phyloP scores from a whole-genome alignment of 1,140 invertebrate species.

The Drosophila kanapiae region DNA sequence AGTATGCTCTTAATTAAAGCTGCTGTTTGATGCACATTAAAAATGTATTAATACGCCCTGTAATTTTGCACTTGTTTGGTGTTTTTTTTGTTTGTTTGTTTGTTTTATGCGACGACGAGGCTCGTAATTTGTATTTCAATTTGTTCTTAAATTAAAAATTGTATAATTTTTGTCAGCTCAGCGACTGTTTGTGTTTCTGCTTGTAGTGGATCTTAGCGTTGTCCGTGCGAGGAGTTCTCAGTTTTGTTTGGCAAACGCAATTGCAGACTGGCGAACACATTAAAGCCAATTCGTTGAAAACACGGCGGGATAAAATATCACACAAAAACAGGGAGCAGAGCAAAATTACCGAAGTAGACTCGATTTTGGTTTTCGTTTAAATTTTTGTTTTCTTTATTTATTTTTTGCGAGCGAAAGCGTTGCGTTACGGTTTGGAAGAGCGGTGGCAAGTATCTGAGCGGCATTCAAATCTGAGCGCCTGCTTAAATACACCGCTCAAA shows the following conservation, averaged over 20 bases:
- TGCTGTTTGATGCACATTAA: slow-evolving; percentile 12
- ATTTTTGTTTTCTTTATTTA: slow-evolving; percentile 2
- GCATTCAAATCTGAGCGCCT: slow-evolving; percentile 46
- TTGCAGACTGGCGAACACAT: slow-evolving; percentile 57
- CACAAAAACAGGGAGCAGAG: not conserved
- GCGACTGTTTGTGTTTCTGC: slow-evolving; percentile 61
- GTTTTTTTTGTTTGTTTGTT: slow-evolving; percentile 6
- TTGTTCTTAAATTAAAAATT: slow-evolving; percentile 1
- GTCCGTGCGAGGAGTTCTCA: slow-evolving; percentile 30
- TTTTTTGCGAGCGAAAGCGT: slow-evolving; percentile 25
- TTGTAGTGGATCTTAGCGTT: slow-evolving; percentile 47
- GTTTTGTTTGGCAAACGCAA: slow-evolving; percentile 23
- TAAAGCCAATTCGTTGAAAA: slow-evolving; percentile 42
- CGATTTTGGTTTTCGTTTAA: slow-evolving; percentile 2
- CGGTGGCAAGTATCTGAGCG: slow-evolving; percentile 76
- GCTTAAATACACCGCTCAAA: slow-evolving; percentile 71
- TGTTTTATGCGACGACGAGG: not conserved
- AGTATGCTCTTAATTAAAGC: slow-evolving; percentile 5
- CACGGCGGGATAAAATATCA: not conserved
- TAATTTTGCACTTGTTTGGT: slow-evolving; percentile 25
- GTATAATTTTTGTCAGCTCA: slow-evolving; percentile 55
- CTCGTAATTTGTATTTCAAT: not conserved
- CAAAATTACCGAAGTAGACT: slow-evolving; percentile 4
- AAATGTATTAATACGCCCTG: slow-evolving; percentile 19
- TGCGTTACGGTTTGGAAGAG: slow-evolving; percentile 16